These are phyloP conservation scores for Propsilocerus akamusi DNA, from an alignment of 1,140 invertebrate genomes.

Conservation along the genomic window DNA sequence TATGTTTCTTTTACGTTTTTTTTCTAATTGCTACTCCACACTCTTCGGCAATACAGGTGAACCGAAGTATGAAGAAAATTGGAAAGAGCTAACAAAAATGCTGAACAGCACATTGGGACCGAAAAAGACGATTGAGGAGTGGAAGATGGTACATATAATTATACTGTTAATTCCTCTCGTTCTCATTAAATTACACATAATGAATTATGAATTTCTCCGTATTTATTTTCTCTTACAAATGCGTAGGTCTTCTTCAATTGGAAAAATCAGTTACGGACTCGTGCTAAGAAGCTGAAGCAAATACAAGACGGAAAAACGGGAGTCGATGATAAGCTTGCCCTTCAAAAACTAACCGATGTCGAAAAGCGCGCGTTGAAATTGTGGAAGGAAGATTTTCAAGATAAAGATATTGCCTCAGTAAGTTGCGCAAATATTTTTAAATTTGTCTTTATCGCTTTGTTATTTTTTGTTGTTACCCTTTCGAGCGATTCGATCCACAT, in stretches of 20 bases:
- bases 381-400: neutral
- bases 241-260: neutral
- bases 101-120: neutral
- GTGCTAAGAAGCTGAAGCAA: neutral
- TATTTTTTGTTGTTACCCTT: no score
- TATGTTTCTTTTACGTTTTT: no score
- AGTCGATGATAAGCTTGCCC: neutral
- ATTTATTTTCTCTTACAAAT: no score
- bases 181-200: neutral
- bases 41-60: no score
- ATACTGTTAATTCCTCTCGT: neutral
- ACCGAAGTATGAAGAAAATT: neutral
- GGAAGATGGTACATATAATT: neutral
- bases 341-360: neutral
- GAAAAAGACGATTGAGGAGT: neutral
- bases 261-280: neutral
- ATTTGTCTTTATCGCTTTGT: neutral
- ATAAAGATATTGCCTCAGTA: neutral
- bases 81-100: neutral
- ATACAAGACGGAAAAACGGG: neutral
- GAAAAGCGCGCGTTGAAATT: neutral
- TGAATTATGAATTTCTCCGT: no score
- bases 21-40: no score
- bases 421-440: neutral
- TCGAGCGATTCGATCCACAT: no score